phyloP scores from a whole-genome alignment of 2,113 vertebrate genomes.

The Pelmatolapia mariae region DNA sequence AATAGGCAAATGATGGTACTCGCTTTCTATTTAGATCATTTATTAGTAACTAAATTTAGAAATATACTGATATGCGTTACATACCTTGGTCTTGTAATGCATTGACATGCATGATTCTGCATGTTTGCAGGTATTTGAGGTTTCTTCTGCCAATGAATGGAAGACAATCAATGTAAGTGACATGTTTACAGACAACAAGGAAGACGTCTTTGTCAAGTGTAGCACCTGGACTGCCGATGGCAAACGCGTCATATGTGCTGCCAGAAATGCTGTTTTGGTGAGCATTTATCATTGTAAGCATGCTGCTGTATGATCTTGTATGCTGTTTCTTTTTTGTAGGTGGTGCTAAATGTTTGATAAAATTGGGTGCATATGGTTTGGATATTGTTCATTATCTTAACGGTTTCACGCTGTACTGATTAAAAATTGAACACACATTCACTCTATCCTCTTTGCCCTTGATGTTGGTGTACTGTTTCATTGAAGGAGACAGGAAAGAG shows the following conservation, averaged over 20 bases:
- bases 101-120: not conserved
- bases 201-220: constrained; percentile 84
- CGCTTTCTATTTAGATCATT: not conserved
- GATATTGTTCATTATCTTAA: not conserved
- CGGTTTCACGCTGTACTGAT: not conserved
- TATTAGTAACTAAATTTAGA: not conserved
- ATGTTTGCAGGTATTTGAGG: constrained; percentile 80
- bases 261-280: constrained; percentile 84
- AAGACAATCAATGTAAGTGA: constrained; percentile 78
- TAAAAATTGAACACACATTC: not conserved
- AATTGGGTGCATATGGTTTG: not conserved
- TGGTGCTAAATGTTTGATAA: not conserved
- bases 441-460: not conserved
- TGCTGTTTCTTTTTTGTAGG: not conserved
- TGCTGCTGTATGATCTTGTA: not conserved
- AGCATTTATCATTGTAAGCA: constrained; percentile 46
- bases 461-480: not conserved
- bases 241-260: constrained; percentile 77
- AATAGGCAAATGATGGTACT: not conserved
- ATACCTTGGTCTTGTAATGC: not conserved
- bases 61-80: not conserved
- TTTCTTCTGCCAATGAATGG: constrained; percentile 78
- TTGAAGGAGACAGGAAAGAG: not conserved
- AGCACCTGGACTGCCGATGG: constrained; percentile 85
- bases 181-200: constrained; percentile 69